Conservation (phyloP, 2,888 invertebrate species). For the Geotrupes spiniger region DNA sequence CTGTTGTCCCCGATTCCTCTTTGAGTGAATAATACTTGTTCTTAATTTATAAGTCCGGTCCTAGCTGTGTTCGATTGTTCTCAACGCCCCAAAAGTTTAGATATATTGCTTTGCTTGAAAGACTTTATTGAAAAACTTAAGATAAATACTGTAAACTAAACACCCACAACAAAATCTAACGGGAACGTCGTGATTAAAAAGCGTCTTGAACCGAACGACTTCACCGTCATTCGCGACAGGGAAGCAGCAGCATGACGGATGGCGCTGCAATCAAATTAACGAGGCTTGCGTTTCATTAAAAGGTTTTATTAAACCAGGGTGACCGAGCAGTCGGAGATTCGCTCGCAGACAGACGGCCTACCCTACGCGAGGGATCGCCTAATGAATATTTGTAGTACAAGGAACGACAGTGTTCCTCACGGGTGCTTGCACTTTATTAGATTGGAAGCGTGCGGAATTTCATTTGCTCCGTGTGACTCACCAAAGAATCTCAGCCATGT, state of each 20-base stretch:
- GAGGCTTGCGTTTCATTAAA: slow-evolving; percentile 45
- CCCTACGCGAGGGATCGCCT: slow-evolving; percentile 34
- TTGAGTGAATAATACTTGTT: too few relatives aligned
- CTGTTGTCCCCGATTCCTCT: too few relatives aligned
- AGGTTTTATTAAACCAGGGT: slow-evolving; percentile 46
- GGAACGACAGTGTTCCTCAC: slow-evolving; percentile 45
- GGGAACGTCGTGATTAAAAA: too few relatives aligned
- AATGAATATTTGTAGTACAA: slow-evolving; percentile 47
- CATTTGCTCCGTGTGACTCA: slow-evolving; percentile 31
- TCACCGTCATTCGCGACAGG: too few relatives aligned
- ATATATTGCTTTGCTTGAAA: too few relatives aligned
- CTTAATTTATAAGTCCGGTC: too few relatives aligned
- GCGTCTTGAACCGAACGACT: too few relatives aligned
- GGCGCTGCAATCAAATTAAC: slow-evolving; percentile 45
- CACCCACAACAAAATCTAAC: too few relatives aligned
- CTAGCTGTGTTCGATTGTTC: too few relatives aligned
- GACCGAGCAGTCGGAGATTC: slow-evolving; percentile 32
- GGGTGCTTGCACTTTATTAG: slow-evolving; percentile 45
- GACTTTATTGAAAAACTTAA: too few relatives aligned
- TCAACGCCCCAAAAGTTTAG: too few relatives aligned
- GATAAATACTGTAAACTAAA: too few relatives aligned
- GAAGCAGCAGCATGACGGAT: slow-evolving; percentile 33
- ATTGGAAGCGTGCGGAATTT: slow-evolving; percentile 36
- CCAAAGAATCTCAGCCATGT: slow-evolving; percentile 18
- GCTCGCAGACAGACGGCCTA: slow-evolving; percentile 23